Percentiles rank a stretch among this genome's conserved stretches.
These are phyloP conservation scores for Liolophura sinensis DNA, from an alignment of 1,140 invertebrate genomes.

Conservation along the genomic window DNA sequence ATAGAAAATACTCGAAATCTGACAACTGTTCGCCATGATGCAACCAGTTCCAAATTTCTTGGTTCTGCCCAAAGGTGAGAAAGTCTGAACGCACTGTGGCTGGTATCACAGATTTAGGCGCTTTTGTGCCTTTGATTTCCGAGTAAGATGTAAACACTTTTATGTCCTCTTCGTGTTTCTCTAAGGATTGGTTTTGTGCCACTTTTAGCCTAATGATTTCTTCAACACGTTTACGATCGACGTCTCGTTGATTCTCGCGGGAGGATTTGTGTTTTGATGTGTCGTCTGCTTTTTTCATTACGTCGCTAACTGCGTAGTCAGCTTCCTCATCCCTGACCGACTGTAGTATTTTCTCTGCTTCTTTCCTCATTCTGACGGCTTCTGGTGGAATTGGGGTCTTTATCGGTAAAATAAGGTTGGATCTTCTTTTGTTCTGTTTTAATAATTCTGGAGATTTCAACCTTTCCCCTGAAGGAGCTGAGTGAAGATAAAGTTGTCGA, in stretches of 20 bases:
- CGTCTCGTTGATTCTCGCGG: too few species aligned
- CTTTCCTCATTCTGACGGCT: constrained; percentile 36
- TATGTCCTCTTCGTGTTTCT: constrained; percentile 12
- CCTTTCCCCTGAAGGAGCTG: constrained; percentile 38
- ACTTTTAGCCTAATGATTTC: background rate
- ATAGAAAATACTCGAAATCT: constrained; percentile 50
- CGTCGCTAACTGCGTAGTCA: constrained; percentile 7
- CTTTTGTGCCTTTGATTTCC: constrained; percentile 32
- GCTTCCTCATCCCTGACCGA: constrained; percentile 30
- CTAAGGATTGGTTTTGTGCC: background rate
- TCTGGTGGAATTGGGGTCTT: constrained; percentile 40
- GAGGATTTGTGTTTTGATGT: background rate
- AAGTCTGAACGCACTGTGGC: constrained; percentile 27
- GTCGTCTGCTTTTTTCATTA: background rate
- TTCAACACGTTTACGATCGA: background rate
- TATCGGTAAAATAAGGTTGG: constrained; percentile 40
- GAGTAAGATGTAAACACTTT: constrained; percentile 32
- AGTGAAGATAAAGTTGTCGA: constrained; percentile 34
- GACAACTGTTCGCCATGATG: constrained; percentile 38
- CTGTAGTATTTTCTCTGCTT: constrained; percentile 43
- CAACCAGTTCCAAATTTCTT: constrained; percentile 52
- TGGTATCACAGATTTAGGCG: constrained; percentile 37
- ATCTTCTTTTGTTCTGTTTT: constrained; percentile 16
- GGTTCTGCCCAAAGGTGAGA: constrained; percentile 32
- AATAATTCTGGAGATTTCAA: constrained; percentile 12